A percentile compares a stretch with the other conserved stretches of the same genome.
Evolutionary conservation across 92 coral and sea anemone species (phyloP).

Genomic region (Isaurus tuberculatus): DNA sequence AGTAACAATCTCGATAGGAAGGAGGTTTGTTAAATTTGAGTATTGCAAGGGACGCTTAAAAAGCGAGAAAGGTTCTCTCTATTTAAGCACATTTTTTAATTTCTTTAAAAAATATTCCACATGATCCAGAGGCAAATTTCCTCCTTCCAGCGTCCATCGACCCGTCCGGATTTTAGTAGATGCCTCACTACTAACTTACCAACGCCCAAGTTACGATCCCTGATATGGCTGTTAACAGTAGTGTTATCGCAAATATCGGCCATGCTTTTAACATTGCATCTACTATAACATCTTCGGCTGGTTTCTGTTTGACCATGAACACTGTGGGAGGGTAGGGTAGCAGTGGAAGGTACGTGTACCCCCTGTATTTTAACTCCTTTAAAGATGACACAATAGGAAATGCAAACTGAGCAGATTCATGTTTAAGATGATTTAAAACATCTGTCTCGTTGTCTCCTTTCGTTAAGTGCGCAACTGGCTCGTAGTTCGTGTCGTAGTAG

Average conservation of each 20-base stretch:
- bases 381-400: slow-evolving; percentile 22
- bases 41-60: no score
- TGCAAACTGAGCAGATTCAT: not conserved
- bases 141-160: no score
- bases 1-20: no score
- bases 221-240: slow-evolving; percentile 25
- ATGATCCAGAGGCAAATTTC: no score
- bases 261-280: slow-evolving; percentile 10
- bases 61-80: no score
- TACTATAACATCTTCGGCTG: slow-evolving; percentile 13
- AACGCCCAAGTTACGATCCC: slow-evolving; percentile 15
- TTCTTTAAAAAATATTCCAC: no score
- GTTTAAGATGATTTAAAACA: slow-evolving; percentile 2
- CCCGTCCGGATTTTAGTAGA: no score
- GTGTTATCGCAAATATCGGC: slow-evolving; percentile 23
- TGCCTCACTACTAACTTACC: not conserved
- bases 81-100: no score
- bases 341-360: slow-evolving; percentile 8
- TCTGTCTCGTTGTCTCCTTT: slow-evolving; percentile 25
- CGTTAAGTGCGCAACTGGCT: not conserved
- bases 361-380: slow-evolving; percentile 4
- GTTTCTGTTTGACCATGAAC: not conserved
- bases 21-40: no score
- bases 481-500: not conserved
- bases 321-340: slow-evolving; percentile 28